phyloP scores from a whole-genome alignment of 2,888 invertebrate genomes.

The Resseliella maxima region DNA sequence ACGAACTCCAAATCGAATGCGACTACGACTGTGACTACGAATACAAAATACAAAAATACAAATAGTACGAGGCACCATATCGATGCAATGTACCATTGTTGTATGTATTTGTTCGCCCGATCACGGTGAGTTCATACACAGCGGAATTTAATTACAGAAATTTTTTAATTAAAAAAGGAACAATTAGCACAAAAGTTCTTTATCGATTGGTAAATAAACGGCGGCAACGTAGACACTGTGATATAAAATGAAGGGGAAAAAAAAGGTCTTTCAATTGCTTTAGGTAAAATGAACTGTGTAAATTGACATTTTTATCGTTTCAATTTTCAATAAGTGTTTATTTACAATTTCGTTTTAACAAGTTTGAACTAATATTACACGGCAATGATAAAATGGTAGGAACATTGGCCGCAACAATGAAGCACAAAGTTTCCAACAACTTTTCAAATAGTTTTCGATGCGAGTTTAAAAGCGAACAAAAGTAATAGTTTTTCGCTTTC shows the following conservation, averaged over 20 bases:
- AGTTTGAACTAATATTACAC: conserved; percentile 33
- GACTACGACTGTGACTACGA: too few relatives aligned
- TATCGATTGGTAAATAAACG: not conserved
- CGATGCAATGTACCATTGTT: not conserved
- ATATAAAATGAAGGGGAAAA: not conserved
- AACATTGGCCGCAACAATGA: conserved; percentile 20
- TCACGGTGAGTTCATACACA: not conserved
- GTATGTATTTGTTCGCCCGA: not conserved
- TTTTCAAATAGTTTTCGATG: conserved; percentile 48
- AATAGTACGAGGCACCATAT: not conserved
- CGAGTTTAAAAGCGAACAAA: not conserved
- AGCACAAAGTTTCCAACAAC: conserved; percentile 32
- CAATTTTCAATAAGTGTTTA: conserved; percentile 44
- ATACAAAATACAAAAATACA: too few relatives aligned
- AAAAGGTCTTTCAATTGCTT: conserved; percentile 25
- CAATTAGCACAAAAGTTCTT: conserved; percentile 14
- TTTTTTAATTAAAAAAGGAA: not conserved
- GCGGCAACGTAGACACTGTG: not conserved
- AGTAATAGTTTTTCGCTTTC: not conserved
- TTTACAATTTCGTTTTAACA: conserved; percentile 24
- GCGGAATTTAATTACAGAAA: conserved; percentile 43
- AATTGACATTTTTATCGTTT: conserved; percentile 41
- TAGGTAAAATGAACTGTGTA: conserved; percentile 29
- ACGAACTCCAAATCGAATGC: not conserved
- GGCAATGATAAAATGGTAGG: conserved; percentile 27